phyloP scores from a whole-genome alignment of 2,113 vertebrate species.

The Gymnocephalus cernua region DNA sequence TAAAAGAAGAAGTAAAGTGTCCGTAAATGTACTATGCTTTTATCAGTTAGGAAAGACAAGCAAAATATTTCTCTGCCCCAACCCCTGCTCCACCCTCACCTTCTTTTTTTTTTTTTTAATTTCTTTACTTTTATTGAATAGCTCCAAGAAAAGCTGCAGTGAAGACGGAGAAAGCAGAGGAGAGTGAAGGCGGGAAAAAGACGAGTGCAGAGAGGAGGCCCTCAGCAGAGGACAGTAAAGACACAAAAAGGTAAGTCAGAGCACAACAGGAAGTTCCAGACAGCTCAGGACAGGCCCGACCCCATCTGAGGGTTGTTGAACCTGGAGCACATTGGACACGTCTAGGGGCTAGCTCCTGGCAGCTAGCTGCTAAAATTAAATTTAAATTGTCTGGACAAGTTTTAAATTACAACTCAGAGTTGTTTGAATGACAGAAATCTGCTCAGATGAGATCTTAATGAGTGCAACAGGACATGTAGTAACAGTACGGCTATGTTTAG shows the following conservation, averaged over 20 bases:
- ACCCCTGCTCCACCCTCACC: conserved; percentile 21
- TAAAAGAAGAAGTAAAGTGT: conserved; percentile 37
- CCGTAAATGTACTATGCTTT: conserved; percentile 49
- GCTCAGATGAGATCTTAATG: too few relatives aligned
- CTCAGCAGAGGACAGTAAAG: conserved; percentile 65
- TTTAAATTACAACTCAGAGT: too few relatives aligned
- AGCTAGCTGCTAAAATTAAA: too few relatives aligned
- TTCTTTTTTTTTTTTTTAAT: not conserved
- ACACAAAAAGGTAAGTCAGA: conserved; percentile 67
- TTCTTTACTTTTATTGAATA: conserved; percentile 48
- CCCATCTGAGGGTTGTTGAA: too few relatives aligned
- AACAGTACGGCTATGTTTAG: too few relatives aligned
- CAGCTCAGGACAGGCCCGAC: not conserved
- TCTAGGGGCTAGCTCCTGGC: too few relatives aligned
- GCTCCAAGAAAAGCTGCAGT: conserved; percentile 86
- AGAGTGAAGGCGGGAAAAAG: conserved; percentile 52
- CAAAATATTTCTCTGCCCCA: conserved; percentile 30
- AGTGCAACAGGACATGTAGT: too few relatives aligned
- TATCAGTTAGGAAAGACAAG: conserved; percentile 47
- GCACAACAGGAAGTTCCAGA: not conserved
- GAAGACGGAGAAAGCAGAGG: conserved; percentile 72
- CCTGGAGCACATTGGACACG: too few relatives aligned
- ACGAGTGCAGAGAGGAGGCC: conserved; percentile 45
- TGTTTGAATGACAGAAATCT: too few relatives aligned
- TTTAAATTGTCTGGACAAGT: too few relatives aligned